Base-by-base conservation (phyloP, 2,888 invertebrate species). In the Augochlorella aurata region DNA sequence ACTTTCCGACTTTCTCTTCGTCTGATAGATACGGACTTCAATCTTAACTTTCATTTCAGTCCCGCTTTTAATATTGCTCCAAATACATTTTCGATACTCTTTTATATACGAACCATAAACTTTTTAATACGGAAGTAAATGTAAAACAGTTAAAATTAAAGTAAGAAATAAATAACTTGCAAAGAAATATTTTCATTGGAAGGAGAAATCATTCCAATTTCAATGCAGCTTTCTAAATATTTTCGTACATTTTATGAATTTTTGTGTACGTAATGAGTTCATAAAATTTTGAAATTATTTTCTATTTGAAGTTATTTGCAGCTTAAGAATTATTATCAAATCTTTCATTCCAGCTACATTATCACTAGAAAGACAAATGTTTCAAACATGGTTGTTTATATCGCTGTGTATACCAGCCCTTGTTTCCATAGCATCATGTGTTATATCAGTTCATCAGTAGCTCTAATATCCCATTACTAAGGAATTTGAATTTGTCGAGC, bases 1-100 rank as follows among this genome's bases (percentile, higher is more conserved):
- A 77, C 82, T 76, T 82, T 82, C 82, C 61, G 82, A 82, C 82
- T 82, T 82, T 82, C 82, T 82, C 82, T 69, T 54, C 69, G 66
- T 24, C 65, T 74, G 77, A 82, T 82, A 82, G 73, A 82, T 73
- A 66, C 70, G 21, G 66, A 74, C 70, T 82, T 82, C 69, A 82
- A 82, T 74, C 82, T 74, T 73, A 82, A 82, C 82, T 82, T 82
- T 82, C 82, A 82, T 82, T 77, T 70, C 71, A 65, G 58, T 24
- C 21, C 73, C 66, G 52, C 69, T 77, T 76, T 76, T 82, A 77
- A 77, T 70, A 82, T 75, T 72, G 82, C 72, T 82, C 82, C 63
- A 82, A 81, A 81, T 81, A 82, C 69, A 38, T 71, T 75, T 82
- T 81, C 67, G 58, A 81, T 81, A 45, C 24, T n/a, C 29, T 21